Evolutionary conservation across 2,888 invertebrate genomes (phyloP), one percentile per base, ranked within the genome.

Genomic region (Hypercompe scribonia): DNA sequence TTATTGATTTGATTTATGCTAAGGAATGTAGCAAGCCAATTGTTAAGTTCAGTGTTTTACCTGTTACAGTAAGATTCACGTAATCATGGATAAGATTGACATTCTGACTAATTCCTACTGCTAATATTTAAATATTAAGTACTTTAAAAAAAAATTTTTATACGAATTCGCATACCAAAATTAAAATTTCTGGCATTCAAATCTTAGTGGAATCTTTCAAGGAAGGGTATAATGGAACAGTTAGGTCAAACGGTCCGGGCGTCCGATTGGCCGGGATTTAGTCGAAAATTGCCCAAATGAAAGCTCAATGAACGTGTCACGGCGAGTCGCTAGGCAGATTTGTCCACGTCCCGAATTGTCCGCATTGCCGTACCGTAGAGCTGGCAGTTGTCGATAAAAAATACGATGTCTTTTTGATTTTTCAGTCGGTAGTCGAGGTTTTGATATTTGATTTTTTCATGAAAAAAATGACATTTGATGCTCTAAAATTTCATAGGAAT

Each of bases 251-350:
- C 86, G 81, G 82, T 83, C 83, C 73, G 65, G 83, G 87, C 87
- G 86, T 90, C 90, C 92, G 92, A 94, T 93, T 92, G 93, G 92
- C 87, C 87, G 89, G 92, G 93, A 93, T 94, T 94, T 94, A 91
- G 92, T 91, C 92, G 94, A 94, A 94, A 95, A 94, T 95, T 94
- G 94, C 91, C 93, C 94, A 94, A 95, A 95, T 94, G 94, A 95
- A 94, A 93, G 94, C 95, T 93, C 95, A 94, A 94, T 95, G 95
- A 93, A 94, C 93, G 94, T 93, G 95, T 94, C 95, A 94, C 92
- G 89, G 89, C 88, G 92, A 92, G 87, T 93, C 92, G 92, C 91
- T 86, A 91, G 90, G 89, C 93, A 92, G 94, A 95, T 95, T 95
- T 94, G 92, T 95, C 92, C 92, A 91, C 91, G 94, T 94, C 94